Evolutionary conservation across 2,797 vertebrate species (phyloP).

Genomic region (Spinibarbus caldwelli): DNA sequence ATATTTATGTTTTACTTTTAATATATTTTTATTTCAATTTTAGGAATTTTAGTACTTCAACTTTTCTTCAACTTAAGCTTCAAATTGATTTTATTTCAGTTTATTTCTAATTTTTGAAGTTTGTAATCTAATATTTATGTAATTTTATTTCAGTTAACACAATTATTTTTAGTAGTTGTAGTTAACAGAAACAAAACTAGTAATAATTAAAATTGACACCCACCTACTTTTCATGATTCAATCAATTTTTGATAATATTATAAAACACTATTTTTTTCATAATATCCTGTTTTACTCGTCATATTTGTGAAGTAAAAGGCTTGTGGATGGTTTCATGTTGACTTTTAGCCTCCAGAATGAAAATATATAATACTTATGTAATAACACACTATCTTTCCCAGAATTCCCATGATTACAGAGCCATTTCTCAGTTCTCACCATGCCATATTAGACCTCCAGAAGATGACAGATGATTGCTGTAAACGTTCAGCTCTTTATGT

Average conservation of each 20-base stretch:
- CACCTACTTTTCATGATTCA: background rate
- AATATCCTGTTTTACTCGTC: background rate
- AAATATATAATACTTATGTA: background rate
- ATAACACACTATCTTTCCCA: background rate
- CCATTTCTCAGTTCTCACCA: background rate
- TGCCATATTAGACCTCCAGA: background rate
- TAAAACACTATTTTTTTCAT: background rate
- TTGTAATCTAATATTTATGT: background rate
- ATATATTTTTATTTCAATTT: background rate
- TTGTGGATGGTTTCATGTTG: background rate
- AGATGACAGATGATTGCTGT: slow-evolving; percentile 35
- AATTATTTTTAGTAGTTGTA: background rate
- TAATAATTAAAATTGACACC: background rate
- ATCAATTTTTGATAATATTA: background rate
- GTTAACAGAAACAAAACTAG: background rate
- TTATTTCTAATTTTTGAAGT: background rate
- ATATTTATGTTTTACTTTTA: background rate
- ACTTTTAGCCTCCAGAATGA: background rate
- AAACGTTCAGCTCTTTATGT: slow-evolving; percentile 28
- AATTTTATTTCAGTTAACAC: background rate
- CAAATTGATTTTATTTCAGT: background rate
- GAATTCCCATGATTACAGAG: background rate
- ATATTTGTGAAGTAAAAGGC: background rate
- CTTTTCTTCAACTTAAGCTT: no score
- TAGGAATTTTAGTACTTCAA: background rate